phyloP scores from a whole-genome alignment of 2,797 vertebrate species.

The Apogon hyalosoma region DNA sequence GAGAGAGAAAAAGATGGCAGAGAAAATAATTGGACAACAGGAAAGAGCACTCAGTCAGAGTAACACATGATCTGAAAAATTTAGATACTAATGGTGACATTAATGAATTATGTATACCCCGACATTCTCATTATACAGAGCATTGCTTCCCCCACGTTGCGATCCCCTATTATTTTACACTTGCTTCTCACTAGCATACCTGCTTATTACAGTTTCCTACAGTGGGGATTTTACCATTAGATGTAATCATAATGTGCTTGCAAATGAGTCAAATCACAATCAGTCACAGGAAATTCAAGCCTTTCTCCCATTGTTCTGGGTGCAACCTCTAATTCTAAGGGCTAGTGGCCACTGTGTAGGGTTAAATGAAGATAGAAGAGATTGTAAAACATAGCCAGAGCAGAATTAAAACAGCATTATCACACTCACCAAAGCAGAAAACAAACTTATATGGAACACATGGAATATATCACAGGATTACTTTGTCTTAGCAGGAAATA shows the following conservation, averaged over 20 bases:
- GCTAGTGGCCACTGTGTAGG: not conserved
- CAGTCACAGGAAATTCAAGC: not conserved
- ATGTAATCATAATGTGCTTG: not conserved
- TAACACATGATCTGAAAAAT: slow-evolving; percentile 54
- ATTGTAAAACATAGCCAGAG: not conserved
- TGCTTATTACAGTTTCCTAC: not conserved
- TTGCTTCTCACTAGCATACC: slow-evolving; percentile 36
- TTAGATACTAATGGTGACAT: slow-evolving; percentile 59
- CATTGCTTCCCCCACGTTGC: slow-evolving; percentile 32
- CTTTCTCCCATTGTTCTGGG: not conserved
- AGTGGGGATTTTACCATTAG: too few relatives aligned
- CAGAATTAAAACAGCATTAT: slow-evolving; percentile 8
- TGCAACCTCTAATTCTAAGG: not conserved
- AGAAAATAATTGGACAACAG: slow-evolving; percentile 54
- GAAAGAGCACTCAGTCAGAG: slow-evolving; percentile 48
- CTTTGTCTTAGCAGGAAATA: not conserved
- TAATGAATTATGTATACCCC: slow-evolving; percentile 67
- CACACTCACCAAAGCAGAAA: not conserved
- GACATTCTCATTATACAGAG: slow-evolving; percentile 57
- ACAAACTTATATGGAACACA: not conserved
- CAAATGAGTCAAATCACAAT: not conserved
- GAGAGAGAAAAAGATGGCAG: slow-evolving; percentile 33
- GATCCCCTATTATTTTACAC: slow-evolving; percentile 45
- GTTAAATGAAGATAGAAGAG: not conserved
- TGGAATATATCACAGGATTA: not conserved